These are phyloP conservation scores for Dolichotis patagonum DNA, from an alignment of 2,113 vertebrate genomes.

Conservation along the genomic window DNA sequence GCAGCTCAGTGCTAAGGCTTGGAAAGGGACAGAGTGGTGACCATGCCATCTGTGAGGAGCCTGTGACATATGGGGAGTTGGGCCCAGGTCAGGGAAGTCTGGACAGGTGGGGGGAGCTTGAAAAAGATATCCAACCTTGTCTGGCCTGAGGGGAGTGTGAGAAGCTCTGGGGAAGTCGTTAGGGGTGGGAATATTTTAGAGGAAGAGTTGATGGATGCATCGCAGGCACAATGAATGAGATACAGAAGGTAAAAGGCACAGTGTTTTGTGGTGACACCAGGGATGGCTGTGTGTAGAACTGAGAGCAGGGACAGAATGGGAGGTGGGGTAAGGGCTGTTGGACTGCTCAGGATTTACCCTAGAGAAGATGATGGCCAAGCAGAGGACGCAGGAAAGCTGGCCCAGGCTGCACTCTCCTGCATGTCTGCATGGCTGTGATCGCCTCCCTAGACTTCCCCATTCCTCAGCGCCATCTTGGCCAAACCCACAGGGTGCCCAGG, in stretches of 20 bases:
- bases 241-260: not conserved
- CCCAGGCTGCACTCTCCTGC: not conserved
- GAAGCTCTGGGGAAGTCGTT: not conserved
- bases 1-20: not conserved
- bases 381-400: accelerated
- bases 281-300: no score
- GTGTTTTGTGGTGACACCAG: not conserved
- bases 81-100: not conserved
- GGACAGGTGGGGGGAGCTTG: no score
- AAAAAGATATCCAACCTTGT: not conserved
- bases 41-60: not conserved
- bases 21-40: not conserved
- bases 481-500: not conserved
- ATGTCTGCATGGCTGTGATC: accelerated
- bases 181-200: not conserved
- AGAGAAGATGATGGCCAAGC: not conserved
- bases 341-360: not conserved
- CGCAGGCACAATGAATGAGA: not conserved
- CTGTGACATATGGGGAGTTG: no score
- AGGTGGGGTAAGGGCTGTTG: not conserved
- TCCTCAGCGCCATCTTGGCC: not conserved
- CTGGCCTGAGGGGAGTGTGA: no score
- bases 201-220: no score
- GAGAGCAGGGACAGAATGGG: not conserved
- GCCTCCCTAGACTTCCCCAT: not conserved